Evolutionary conservation across 2,113 vertebrate genomes (phyloP).

Genomic region (Globicephala melas): DNA sequence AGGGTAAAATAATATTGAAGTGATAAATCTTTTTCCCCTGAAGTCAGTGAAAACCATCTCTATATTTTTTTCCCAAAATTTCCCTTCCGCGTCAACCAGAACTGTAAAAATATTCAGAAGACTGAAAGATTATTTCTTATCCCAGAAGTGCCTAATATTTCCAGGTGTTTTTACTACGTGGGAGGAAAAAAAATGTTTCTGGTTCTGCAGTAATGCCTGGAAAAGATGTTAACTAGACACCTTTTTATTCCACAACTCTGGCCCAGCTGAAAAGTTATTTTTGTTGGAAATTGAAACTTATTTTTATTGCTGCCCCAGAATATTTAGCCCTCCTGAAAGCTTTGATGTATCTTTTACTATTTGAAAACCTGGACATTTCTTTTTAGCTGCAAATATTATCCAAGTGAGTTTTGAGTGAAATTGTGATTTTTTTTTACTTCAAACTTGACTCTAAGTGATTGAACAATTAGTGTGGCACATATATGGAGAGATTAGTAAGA

Average conservation of each 20-base stretch:
- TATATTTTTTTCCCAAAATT: neutral
- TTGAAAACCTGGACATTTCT: slow-evolving; percentile 11
- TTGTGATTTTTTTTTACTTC: neutral
- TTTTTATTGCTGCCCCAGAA: slow-evolving; percentile 70
- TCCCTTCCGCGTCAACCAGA: neutral
- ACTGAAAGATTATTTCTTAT: slow-evolving; percentile 43
- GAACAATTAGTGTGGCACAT: neutral
- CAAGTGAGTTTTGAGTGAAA: slow-evolving; percentile 31
- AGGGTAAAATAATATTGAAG: neutral
- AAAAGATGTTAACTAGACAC: slow-evolving; percentile 62
- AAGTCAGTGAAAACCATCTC: slow-evolving; percentile 35
- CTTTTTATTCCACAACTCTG: slow-evolving; percentile 52
- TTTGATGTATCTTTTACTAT: slow-evolving; percentile 30
- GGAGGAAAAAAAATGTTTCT: slow-evolving; percentile 38
- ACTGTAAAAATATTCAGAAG: slow-evolving; percentile 43
- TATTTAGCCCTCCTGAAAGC: slow-evolving; percentile 52
- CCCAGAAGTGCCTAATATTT: slow-evolving; percentile 30
- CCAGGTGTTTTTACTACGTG: slow-evolving; percentile 67
- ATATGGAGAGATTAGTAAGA: neutral
- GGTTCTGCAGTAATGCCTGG: slow-evolving; percentile 48
- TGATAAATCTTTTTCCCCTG: neutral
- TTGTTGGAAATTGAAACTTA: slow-evolving; percentile 70
- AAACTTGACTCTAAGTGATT: neutral
- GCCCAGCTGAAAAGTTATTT: slow-evolving; percentile 50
- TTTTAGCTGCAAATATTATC: slow-evolving; percentile 35